Percentiles rank a stretch among this genome's conserved stretches.
Evolutionary conservation across 2,797 vertebrate genomes (phyloP).

Genomic region (Peromyscus aztecus): DNA sequence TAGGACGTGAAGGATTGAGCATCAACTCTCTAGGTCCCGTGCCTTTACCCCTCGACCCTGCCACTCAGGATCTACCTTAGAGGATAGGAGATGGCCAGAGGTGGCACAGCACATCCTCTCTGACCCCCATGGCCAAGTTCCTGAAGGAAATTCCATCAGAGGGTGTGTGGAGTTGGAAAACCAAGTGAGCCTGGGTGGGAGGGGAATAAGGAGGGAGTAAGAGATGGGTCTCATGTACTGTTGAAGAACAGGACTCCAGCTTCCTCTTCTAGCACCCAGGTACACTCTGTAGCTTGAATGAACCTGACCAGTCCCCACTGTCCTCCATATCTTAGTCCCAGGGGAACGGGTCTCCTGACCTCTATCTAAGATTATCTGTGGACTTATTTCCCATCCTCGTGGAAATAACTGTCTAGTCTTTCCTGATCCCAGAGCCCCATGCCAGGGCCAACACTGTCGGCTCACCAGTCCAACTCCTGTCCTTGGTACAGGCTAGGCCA

Average conservation of each 20-base stretch:
- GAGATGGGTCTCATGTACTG: fast-evolving
- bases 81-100: neutral
- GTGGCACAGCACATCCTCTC: neutral
- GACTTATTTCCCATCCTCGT: neutral
- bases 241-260: neutral
- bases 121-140: neutral
- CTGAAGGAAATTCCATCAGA: neutral
- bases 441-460: neutral
- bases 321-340: neutral
- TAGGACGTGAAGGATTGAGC: fast-evolving
- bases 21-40: neutral
- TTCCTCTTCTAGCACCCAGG: neutral
- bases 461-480: neutral
- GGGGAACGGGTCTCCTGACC: neutral
- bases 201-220: neutral
- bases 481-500: no score
- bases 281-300: neutral
- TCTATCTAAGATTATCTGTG: neutral
- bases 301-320: neutral
- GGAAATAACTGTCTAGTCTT: neutral
- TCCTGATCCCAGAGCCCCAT: fast-evolving
- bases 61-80: neutral
- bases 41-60: neutral
- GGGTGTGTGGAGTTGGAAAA: neutral
- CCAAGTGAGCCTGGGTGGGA: neutral